These are phyloP conservation scores for Grus americana DNA, from an alignment of 2,113 vertebrate genomes.

Conservation along the genomic window DNA sequence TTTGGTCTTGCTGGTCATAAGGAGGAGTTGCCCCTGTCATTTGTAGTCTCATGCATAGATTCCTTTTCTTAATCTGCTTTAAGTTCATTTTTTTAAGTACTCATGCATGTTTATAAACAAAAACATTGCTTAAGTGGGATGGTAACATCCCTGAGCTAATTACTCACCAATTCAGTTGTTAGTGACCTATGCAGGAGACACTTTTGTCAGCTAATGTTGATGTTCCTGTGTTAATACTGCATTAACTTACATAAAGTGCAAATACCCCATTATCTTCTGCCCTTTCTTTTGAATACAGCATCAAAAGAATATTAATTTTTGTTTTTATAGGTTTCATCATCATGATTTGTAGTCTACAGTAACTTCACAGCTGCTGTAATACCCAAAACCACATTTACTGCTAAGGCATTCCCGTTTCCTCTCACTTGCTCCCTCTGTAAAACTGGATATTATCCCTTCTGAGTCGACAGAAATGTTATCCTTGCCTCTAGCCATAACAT, in stretches of 20 bases:
- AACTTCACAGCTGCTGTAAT: slow-evolving; percentile 68
- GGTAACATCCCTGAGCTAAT: not conserved
- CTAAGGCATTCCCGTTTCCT: slow-evolving; percentile 66
- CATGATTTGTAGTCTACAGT: slow-evolving; percentile 67
- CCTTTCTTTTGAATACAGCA: slow-evolving; percentile 26
- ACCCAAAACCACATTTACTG: slow-evolving; percentile 59
- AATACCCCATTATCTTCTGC: slow-evolving; percentile 10
- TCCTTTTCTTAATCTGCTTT: not conserved
- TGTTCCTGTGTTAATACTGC: slow-evolving; percentile 4
- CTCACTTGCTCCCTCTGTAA: slow-evolving; percentile 70
- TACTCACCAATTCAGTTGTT: not conserved
- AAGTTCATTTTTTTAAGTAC: not conserved
- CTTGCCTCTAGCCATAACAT: slow-evolving; percentile 68
- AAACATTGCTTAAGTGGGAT: not conserved
- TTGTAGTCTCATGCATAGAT: not conserved
- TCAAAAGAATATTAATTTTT: slow-evolving; percentile 58
- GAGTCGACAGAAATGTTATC: slow-evolving; percentile 66
- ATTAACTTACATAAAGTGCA: not conserved
- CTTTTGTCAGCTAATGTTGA: not conserved
- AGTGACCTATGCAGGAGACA: not conserved
- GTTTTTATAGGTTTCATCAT: slow-evolving; percentile 69
- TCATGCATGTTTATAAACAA: not conserved
- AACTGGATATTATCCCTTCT: slow-evolving; percentile 72
- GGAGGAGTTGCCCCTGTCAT: not conserved
- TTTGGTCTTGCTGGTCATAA: not conserved